Base-by-base conservation (phyloP, 2,888 invertebrate genomes). In the Cosmopolites sordidus region DNA sequence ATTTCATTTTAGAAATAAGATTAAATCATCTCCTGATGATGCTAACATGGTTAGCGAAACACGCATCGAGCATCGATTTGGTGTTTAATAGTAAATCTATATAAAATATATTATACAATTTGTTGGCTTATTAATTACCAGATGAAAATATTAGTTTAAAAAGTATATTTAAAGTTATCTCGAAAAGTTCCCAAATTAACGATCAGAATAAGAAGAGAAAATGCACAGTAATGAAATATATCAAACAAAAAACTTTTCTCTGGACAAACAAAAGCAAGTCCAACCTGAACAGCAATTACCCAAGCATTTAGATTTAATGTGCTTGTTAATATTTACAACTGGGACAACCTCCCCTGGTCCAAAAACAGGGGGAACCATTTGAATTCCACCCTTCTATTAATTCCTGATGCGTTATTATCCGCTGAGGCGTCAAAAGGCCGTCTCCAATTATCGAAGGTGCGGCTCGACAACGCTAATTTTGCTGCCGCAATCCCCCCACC, bases 221-320 rank as follows among this genome's bases (percentile, higher is more conserved):
- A 43, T 43, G 3, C n/a, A 30, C 6, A 11, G 16, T 16, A 8
- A 43, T 30, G 16, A 9, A 14, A 27, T 9, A 30, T 11, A n/a
- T 43, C 29, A 43, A 16, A 30, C 43, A 43, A 29, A 27, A 22
- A 16, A 22, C 4, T 33, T 33, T 45, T 11, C 18, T 12, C 33
- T 1, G 30, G 14, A 16, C 12, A 5, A 12, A 45, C 37, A 18
- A 15, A 16, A 37, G n/a, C 8, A 16, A 12, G 8, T 9, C 39
- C 16, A 15, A 16, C 27, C 27, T 22, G 22, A 47, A 47, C 22
- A 33, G 15, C 39, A 47, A 47, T 47, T 47, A 47, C 29, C 16
- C n/a, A 39, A 12, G 22, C 39, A 47, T 47, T 47, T 47, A 40
- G 40, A 39, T 47, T 47, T 47, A 47, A 47, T 47, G 27, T 15